Conservation (phyloP, 2,113 vertebrate genomes). For the Campylomormyrus numenius region DNA sequence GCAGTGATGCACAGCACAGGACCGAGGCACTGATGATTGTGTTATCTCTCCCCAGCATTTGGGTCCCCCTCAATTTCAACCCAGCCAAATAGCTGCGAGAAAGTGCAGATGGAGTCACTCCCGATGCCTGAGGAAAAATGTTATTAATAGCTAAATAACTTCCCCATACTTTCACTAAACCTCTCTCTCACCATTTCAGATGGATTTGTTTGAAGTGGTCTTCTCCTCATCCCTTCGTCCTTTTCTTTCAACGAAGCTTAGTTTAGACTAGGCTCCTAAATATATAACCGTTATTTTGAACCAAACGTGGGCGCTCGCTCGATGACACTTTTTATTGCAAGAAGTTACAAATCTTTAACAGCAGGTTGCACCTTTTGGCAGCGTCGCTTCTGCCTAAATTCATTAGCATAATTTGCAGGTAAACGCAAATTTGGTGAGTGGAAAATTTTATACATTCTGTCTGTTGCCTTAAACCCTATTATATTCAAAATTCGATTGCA, state of each 20-base stretch:
- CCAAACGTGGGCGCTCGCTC: neutral
- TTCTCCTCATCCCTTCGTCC: conserved; percentile 74
- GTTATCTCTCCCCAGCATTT: conserved; percentile 99
- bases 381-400: neutral
- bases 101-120: conserved; percentile 87
- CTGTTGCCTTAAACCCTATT: neutral
- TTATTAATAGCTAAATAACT: conserved; percentile 99
- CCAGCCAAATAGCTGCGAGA: conserved; percentile 94
- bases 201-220: conserved; percentile 98
- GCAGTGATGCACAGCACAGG: conserved; percentile 81
- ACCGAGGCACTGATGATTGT: conserved; percentile 84
- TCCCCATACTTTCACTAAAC: conserved; percentile 94
- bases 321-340: neutral
- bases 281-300: conserved; percentile 4
- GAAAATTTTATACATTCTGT: neutral
- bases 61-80: conserved; percentile 92
- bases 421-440: neutral
- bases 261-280: conserved; percentile 11
- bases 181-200: conserved; percentile 80
- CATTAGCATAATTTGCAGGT: neutral
- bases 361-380: neutral
- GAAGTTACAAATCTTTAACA: neutral
- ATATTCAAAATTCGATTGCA: neutral
- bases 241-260: conserved; percentile 64
- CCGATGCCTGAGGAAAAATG: conserved; percentile 94